phyloP scores from a whole-genome alignment of 2,888 invertebrate genomes.

The Cryptocheilus praepositus region DNA sequence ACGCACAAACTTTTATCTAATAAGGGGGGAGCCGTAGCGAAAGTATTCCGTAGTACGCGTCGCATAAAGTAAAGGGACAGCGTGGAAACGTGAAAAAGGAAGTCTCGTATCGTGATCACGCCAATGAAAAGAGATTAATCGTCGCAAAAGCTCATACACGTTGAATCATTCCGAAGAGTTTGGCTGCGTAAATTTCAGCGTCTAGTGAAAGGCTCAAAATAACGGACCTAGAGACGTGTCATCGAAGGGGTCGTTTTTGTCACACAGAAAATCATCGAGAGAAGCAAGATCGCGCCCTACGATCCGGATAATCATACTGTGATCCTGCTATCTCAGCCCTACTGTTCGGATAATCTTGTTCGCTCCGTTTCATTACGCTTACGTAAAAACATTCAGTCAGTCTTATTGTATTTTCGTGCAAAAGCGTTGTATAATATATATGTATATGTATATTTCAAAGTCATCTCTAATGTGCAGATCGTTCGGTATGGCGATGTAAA shows the following conservation, averaged over 20 bases:
- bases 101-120: no score
- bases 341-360: slow-evolving; percentile 15
- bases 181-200: slow-evolving; percentile 31
- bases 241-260: no score
- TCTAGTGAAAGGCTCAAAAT: not conserved
- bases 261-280: not conserved
- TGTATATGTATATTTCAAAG: slow-evolving; percentile 16
- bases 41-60: no score
- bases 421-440: slow-evolving; percentile 34
- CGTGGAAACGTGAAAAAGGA: no score
- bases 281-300: slow-evolving; percentile 18
- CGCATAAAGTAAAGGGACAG: no score
- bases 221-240: no score
- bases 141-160: slow-evolving; percentile 24
- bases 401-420: slow-evolving; percentile 49
- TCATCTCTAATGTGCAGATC: slow-evolving; percentile 25
- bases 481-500: slow-evolving; percentile 21
- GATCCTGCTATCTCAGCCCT: slow-evolving; percentile 24
- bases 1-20: slow-evolving; percentile 12
- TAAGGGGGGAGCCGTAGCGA: no score
- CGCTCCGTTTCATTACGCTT: slow-evolving; percentile 25
- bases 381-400: slow-evolving; percentile 50
- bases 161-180: slow-evolving; percentile 29
- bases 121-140: slow-evolving; percentile 16
- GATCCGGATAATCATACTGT: slow-evolving; percentile 18